Percentiles rank a stretch among this genome's conserved stretches.
Conservation (phyloP, 1,140 invertebrate species). For the Hormaphis cornu region DNA sequence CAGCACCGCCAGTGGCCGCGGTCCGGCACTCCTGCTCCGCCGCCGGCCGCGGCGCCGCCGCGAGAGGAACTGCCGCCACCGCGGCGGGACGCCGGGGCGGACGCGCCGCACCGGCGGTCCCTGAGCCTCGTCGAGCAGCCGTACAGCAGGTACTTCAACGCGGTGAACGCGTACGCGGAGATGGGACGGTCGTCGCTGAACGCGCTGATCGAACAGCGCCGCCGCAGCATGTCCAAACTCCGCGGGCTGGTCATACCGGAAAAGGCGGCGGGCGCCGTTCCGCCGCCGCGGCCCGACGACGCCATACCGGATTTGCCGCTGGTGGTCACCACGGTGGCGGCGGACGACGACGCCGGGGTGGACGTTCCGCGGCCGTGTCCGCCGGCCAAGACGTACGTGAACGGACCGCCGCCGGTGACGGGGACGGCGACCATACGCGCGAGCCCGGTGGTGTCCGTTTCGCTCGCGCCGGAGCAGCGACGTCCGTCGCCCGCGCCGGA, state of each 20-base stretch:
- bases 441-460: background rate
- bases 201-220: constrained; percentile 65
- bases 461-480: background rate
- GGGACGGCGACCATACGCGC: background rate
- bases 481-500: background rate
- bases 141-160: constrained; percentile 37
- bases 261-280: constrained; percentile 41
- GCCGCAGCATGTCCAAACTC: constrained; percentile 69
- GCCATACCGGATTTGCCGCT: constrained; percentile 61
- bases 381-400: constrained; percentile 11
- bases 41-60: background rate
- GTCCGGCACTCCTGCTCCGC: background rate
- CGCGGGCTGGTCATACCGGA: constrained; percentile 78
- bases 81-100: background rate
- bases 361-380: background rate
- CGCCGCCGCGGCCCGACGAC: constrained; percentile 44
- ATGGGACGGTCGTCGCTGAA: constrained; percentile 45
- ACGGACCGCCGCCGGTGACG: background rate
- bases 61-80: background rate
- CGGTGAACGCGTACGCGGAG: constrained; percentile 24
- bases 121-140: constrained; percentile 45
- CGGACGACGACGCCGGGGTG: constrained; percentile 39
- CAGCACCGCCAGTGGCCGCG: background rate
- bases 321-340: constrained; percentile 62
- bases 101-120: constrained; percentile 41